These are phyloP conservation scores for Celastrina argiolus DNA, from an alignment of 2,888 invertebrate genomes.

Conservation along the genomic window DNA sequence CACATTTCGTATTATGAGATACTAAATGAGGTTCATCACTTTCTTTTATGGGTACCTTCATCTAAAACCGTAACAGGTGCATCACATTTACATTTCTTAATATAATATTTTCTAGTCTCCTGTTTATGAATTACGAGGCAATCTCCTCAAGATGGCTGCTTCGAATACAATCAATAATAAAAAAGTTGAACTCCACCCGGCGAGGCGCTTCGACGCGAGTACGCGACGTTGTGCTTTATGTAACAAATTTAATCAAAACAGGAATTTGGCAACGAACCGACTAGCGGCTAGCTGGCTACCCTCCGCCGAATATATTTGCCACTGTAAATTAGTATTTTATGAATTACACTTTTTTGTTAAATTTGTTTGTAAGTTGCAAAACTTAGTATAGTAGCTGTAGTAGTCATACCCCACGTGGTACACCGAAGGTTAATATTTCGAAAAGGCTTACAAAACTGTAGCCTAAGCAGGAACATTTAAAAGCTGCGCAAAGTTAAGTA, in stretches of 20 bases:
- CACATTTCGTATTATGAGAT: neutral
- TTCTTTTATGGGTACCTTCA: neutral
- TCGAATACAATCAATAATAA: conserved; percentile 19
- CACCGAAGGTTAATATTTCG: no score
- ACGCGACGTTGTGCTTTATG: conserved; percentile 16
- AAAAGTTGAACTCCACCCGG: conserved; percentile 5
- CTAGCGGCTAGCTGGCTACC: neutral
- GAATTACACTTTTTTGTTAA: neutral
- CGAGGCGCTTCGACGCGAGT: neutral
- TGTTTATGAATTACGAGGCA: conserved; percentile 6
- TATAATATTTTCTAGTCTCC: neutral
- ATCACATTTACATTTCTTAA: neutral
- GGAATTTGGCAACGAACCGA: conserved; percentile 15
- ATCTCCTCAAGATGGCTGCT: conserved; percentile 10
- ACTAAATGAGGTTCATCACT: conserved; percentile 11
- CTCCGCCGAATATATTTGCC: conserved; percentile 1
- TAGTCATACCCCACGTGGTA: no score
- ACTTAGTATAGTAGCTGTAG: no score
- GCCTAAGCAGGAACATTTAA: no score
- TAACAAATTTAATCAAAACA: conserved; percentile 22
- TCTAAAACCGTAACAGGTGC: neutral
- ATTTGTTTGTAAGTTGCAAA: neutral
- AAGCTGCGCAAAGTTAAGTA: no score
- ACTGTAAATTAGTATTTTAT: neutral
- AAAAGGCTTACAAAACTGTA: no score